Base-by-base conservation (phyloP, 2,797 vertebrate species). In the Pyrrhura leucotis region DNA sequence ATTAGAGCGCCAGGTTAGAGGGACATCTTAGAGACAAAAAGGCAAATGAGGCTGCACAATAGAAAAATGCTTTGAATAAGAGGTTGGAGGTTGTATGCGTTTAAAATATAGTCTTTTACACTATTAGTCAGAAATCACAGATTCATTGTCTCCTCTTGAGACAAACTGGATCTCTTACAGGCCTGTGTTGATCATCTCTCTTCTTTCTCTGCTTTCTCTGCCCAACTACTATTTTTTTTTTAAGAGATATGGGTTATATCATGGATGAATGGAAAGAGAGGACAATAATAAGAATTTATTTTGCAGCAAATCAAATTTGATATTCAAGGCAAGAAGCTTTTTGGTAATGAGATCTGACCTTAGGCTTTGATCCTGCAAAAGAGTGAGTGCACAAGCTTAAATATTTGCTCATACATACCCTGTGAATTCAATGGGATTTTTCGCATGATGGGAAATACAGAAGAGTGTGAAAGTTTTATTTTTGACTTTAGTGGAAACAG, bases 291-390 rank as follows among this genome's bases (percentile, higher is more conserved):
- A 63, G 15, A 68, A 71, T 71, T 87, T 85, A 17, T 79, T 82
- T 93, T 85, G 18, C 18, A 50, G 17, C 67, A 87, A 77, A 85
- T 85, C 29, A 59, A 4, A 56, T 92, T 91, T 89, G 44, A 82
- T 87, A 94, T 79, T 59, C 69, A 87, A 89, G 18, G 44, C 22
- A 93, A 82, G 51, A 71, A 83, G n/a, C 13, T 61, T 82, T 87
- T 53, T 61, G 75, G 81, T 85, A 94, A 82, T 61, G 35, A 80
- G 35, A 84, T 53, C 29, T 93, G 80, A 89, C 33, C 65, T 63
- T 58, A 50, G 56, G 63, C 56, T 87, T 91, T 90, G 81, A 92
- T 87, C 61, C 68, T 87, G 19, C 14, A 61, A 23, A 79, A 65
- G 44, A 53, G 7, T 17, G 5, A 4, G 1, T 29, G 13, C 58